Conservation (phyloP, 2,113 vertebrate species). For the Sander lucioperca region DNA sequence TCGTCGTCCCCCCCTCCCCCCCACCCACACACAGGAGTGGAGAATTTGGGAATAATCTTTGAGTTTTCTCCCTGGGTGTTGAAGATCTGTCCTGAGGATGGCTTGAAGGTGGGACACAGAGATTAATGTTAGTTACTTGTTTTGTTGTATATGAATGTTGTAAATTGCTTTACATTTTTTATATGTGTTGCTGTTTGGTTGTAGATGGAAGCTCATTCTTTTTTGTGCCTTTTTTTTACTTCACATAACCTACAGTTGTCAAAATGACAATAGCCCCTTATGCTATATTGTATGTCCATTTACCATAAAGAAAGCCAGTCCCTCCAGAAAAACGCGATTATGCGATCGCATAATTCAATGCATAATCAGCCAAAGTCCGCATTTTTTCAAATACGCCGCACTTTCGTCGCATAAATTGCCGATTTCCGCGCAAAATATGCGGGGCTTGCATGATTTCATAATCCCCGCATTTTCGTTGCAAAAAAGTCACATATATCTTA, state of each 20-base stretch:
- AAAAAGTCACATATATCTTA: no score
- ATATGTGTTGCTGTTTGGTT: neutral
- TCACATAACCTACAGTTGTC: neutral
- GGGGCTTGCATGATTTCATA: no score
- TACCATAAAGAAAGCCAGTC: neutral
- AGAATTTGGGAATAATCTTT: constrained; percentile 95
- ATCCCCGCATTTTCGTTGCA: no score
- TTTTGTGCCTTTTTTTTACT: neutral
- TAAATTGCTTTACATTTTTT: neutral
- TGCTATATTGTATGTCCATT: neutral
- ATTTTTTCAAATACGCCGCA: no score
- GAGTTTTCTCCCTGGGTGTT: constrained; percentile 97
- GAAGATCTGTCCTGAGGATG: constrained; percentile 95
- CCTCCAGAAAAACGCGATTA: no score
- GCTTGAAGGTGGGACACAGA: constrained; percentile 88
- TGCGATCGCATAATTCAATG: no score
- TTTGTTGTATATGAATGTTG: neutral
- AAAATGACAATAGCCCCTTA: neutral
- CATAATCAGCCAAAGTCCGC: no score
- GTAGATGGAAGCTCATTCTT: neutral
- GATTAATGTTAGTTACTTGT: neutral
- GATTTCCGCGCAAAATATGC: no score
- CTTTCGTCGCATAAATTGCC: no score
- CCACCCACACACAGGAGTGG: constrained; percentile 83
- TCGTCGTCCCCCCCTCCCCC: neutral